Base-by-base conservation (phyloP, 2,797 vertebrate species). In the Falco novaeseelandiae region DNA sequence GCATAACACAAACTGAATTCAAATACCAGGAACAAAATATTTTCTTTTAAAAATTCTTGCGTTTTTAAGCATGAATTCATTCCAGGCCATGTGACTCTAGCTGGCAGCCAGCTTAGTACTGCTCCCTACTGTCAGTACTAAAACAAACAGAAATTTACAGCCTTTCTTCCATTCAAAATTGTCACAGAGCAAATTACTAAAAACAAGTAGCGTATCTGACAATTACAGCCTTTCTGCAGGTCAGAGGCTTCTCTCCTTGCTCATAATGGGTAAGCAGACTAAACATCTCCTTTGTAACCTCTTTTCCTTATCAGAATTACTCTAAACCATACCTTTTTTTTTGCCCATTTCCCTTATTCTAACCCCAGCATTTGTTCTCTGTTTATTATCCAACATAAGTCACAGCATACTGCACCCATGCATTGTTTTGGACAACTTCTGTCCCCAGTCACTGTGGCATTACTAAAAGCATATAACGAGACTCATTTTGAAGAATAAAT, bases 91-190 rank as follows among this genome's bases (percentile, higher is more conserved):
- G 83, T 83, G 89, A 89, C 71, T 51, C 40, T 12, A 12, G 15
- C 84, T 96, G 97, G 93, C 95, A 94, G 96, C 83, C 88, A 87
- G 92, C 94, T 94, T 83, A 95, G 96, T 30, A 97, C 94, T 97
- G 97, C 96, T 97, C 94, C 93, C 94, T 97, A 89, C 94, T 92
- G 96, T 96, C 94, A 96, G 95, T 69, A 94, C 82, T 81, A 90
- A 95, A 93, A 49, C 87, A 91, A 91, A 85, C 91, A 80, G 83
- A 87, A 95, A 95, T 92, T 90, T 72, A 92, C 78, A 87, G 87
- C 93, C 65, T 77, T 49, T 40, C 48, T 67, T 77, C 36, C 59
- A 48, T 46, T 80, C 91, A 73, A 8, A 72, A 69, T 34, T 63
- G 84, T 83, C 88, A 46, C 90, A n/a, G 65, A 80, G 49, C 59